These are phyloP conservation scores for Callyntrura guangdongensis DNA, from an alignment of 2,888 invertebrate species.

Conservation along the genomic window DNA sequence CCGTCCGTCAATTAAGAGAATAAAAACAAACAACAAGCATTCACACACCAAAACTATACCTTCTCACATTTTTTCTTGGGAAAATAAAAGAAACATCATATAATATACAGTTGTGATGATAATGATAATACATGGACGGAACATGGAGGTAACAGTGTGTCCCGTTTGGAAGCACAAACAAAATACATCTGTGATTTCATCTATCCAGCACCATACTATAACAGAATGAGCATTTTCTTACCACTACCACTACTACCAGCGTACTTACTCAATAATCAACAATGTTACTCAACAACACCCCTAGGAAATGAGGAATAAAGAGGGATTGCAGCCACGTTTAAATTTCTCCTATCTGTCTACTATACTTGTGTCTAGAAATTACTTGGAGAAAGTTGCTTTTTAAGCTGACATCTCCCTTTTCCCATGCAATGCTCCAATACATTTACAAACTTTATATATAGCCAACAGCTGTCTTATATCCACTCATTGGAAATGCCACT, in stretches of 20 bases:
- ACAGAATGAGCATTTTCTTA: too few relatives aligned
- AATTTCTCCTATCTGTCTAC: slow-evolving; percentile 21
- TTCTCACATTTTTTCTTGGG: too few relatives aligned
- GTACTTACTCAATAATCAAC: not conserved
- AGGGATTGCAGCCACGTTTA: slow-evolving; percentile 67
- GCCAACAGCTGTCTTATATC: too few relatives aligned
- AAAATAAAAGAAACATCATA: not conserved
- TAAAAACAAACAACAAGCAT: too few relatives aligned
- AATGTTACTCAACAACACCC: not conserved
- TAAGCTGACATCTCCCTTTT: too few relatives aligned
- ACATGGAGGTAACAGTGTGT: not conserved
- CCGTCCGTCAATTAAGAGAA: too few relatives aligned
- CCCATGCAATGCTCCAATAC: not conserved
- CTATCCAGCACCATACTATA: not conserved
- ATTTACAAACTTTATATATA: not conserved
- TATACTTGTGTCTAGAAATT: not conserved
- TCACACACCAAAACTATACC: too few relatives aligned
- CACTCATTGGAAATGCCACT: too few relatives aligned
- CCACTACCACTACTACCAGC: too few relatives aligned
- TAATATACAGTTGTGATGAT: too few relatives aligned
- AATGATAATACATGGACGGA: too few relatives aligned
- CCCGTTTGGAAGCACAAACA: not conserved
- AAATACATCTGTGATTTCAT: slow-evolving; percentile 11
- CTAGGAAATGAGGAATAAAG: not conserved
- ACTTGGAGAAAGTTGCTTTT: slow-evolving; percentile 3